These are phyloP conservation scores for Epinephelus fuscoguttatus DNA, from an alignment of 2,113 vertebrate species.

Conservation along the genomic window DNA sequence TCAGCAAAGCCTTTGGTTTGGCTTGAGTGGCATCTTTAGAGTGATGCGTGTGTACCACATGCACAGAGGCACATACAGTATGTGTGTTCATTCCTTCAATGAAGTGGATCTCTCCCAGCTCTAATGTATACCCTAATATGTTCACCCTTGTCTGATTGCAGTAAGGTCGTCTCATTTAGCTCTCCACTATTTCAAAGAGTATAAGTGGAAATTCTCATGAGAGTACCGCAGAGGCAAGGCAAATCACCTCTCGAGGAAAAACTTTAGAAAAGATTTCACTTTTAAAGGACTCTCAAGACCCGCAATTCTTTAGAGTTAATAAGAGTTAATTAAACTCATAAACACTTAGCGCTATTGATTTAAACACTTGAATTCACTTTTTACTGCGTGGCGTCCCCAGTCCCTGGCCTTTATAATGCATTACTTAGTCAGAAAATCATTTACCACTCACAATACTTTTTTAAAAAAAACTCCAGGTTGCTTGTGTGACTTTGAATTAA, in stretches of 20 bases:
- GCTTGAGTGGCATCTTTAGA: constrained; percentile 22
- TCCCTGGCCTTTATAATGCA: constrained; percentile 25
- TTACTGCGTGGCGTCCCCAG: neutral
- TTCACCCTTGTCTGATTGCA: constrained; percentile 54
- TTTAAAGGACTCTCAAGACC: constrained; percentile 50
- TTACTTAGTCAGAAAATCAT: constrained; percentile 33
- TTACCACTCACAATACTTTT: constrained; percentile 18
- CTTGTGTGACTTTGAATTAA: constrained; percentile 3
- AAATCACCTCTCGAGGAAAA: constrained; percentile 43
- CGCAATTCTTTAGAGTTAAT: constrained; percentile 20
- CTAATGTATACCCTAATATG: constrained; percentile 23
- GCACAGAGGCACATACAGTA: neutral
- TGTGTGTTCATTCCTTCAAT: constrained; percentile 19
- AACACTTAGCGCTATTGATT: constrained; percentile 34
- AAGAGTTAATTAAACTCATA: constrained; percentile 31
- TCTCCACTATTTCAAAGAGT: constrained; percentile 46
- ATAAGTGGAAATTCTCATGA: constrained; percentile 50
- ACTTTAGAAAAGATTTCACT: constrained; percentile 42
- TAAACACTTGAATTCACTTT: constrained; percentile 32
- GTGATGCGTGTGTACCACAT: neutral
- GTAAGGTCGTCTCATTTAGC: constrained; percentile 57
- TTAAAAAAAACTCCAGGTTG: constrained; percentile 16
- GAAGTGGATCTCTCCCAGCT: constrained; percentile 40
- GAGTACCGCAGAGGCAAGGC: neutral
- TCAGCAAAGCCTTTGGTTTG: constrained; percentile 50